Evolutionary conservation across 2,888 invertebrate species (phyloP).

Genomic region (Eupithecia vulgata): DNA sequence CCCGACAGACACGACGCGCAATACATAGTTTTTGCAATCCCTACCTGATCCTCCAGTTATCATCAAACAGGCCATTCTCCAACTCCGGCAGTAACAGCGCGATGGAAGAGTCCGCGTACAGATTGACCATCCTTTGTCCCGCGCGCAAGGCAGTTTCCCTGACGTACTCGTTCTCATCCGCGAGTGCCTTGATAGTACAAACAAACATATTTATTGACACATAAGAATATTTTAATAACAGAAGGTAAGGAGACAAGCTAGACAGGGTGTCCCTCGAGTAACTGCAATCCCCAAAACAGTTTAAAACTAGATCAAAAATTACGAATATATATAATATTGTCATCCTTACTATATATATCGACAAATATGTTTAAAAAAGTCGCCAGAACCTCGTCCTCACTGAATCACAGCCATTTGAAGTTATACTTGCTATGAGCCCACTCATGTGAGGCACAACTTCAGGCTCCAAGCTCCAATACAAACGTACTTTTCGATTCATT

Average conservation of each 20-base stretch:
- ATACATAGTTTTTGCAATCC: neutral
- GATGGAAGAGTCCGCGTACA: constrained; percentile 98
- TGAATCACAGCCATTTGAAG: too few species aligned
- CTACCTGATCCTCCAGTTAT: constrained; percentile 95
- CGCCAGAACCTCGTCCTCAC: too few species aligned
- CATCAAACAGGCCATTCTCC: constrained; percentile 97
- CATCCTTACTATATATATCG: too few species aligned
- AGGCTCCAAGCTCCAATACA: too few species aligned
- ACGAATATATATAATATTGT: too few species aligned
- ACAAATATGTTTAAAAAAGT: too few species aligned
- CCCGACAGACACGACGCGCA: neutral
- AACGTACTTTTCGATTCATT: too few species aligned
- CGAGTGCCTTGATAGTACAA: constrained; percentile 88
- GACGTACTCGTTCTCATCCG: constrained; percentile 99
- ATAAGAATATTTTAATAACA: neutral
- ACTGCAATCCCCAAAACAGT: too few species aligned
- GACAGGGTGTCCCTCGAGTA: too few species aligned
- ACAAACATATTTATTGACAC: neutral
- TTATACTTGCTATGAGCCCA: too few species aligned
- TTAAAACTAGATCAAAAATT: too few species aligned
- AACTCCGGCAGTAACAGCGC: constrained; percentile 95
- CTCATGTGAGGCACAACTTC: too few species aligned
- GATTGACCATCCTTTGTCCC: constrained; percentile 97
- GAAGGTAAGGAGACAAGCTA: neutral
- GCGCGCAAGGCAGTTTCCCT: constrained; percentile 98